These are phyloP conservation scores for Dendrophyllia cribrosa DNA, from an alignment of 64 coral and sea anemone genomes.

Conservation along the genomic window DNA sequence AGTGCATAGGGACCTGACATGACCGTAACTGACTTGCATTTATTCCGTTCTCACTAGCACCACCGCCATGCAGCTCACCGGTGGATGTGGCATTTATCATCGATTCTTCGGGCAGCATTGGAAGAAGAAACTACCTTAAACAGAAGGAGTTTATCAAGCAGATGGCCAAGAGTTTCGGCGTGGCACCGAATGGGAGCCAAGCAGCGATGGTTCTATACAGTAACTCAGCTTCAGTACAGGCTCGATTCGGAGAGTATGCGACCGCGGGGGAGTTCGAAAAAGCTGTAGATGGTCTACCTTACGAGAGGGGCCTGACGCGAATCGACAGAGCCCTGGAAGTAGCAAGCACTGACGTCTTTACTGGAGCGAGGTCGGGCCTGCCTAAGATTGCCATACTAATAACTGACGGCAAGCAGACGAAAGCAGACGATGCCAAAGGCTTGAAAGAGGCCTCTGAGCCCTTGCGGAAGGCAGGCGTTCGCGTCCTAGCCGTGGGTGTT, in stretches of 20 bases:
- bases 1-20: too few relatives aligned
- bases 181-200: not conserved
- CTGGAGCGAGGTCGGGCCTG: not conserved
- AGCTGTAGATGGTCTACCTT: slow-evolving; percentile 24
- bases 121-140: slow-evolving; percentile 1
- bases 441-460: slow-evolving; percentile 6
- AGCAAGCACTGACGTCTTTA: not conserved
- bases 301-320: not conserved
- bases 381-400: slow-evolving; percentile 41
- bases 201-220: slow-evolving; percentile 44
- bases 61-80: not conserved
- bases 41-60: too few relatives aligned
- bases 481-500: too few relatives aligned
- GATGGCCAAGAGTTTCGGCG: not conserved
- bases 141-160: slow-evolving; percentile 17
- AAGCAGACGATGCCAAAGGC: slow-evolving; percentile 14
- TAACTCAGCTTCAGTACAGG: slow-evolving; percentile 22
- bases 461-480: not conserved
- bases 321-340: slow-evolving; percentile 32
- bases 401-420: slow-evolving; percentile 45
- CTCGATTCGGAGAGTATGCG: slow-evolving; percentile 65
- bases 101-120: slow-evolving; percentile 53
- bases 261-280: slow-evolving; percentile 35
- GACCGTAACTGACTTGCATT: too few relatives aligned
- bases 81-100: slow-evolving; percentile 47